A percentile compares a stretch with the other conserved stretches of the same genome.
Evolutionary conservation across 2,888 invertebrate species (phyloP).

Genomic region (Leptopilina myrica): DNA sequence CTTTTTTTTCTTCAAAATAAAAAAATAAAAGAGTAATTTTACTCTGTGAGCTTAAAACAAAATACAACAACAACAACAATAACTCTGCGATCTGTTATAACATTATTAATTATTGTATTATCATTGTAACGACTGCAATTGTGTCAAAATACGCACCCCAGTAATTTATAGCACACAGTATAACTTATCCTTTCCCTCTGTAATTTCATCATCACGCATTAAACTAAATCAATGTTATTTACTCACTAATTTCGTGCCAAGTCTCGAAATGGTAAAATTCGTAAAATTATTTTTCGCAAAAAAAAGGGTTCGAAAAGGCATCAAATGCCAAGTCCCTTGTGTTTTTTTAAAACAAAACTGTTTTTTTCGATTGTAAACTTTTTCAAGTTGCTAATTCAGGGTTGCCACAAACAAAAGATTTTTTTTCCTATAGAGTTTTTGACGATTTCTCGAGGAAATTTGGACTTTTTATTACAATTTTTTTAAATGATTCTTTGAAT

Average conservation of each 20-base stretch:
- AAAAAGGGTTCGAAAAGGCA: slow-evolving; percentile 1
- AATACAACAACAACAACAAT: no score
- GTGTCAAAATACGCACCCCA: slow-evolving; percentile 21
- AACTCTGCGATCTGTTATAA: no score
- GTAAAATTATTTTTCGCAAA: not conserved
- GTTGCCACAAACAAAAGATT: no score
- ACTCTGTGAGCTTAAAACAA: slow-evolving; percentile 10
- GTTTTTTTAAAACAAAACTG: not conserved
- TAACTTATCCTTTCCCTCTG: slow-evolving; percentile 11
- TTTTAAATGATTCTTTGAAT: no score
- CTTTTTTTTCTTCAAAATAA: slow-evolving; percentile 10
- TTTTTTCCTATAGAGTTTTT: no score
- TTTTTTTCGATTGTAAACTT: not conserved
- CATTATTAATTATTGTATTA: slow-evolving; percentile 14
- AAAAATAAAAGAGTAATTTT: not conserved
- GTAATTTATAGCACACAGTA: slow-evolving; percentile 20
- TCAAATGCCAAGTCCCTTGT: slow-evolving; percentile 11
- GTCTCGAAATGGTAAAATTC: not conserved
- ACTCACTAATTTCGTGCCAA: slow-evolving; percentile 21
- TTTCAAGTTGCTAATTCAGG: not conserved
- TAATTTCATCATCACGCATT: slow-evolving; percentile 18
- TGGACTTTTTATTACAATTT: no score
- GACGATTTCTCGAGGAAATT: no score
- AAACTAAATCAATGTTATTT: slow-evolving; percentile 30
- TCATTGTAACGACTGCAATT: slow-evolving; percentile 29